Evolutionary conservation across 37 sponge, comb jelly and placozoan genomes (phyloP).

Genomic region (Hexactinellida sp.): DNA sequence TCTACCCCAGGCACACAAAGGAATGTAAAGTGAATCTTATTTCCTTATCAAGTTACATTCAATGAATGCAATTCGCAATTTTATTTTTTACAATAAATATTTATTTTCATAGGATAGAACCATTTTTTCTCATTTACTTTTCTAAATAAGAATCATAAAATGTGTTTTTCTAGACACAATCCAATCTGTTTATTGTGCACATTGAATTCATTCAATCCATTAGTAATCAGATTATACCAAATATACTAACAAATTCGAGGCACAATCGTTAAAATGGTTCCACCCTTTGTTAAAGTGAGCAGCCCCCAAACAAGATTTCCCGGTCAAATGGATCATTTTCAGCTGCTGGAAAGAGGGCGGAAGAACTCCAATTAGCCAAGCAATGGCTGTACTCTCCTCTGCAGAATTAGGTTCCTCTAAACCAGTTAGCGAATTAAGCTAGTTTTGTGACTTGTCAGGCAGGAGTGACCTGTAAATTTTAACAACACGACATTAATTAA

Average conservation of each 20-base stretch:
- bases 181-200: too few species aligned
- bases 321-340: neutral
- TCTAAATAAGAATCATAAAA: too few species aligned
- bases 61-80: neutral
- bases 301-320: too few species aligned
- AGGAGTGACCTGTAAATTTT: slow-evolving; percentile 12
- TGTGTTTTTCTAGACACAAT: too few species aligned
- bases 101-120: too few species aligned
- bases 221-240: too few species aligned
- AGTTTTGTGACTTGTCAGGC: neutral
- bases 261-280: too few species aligned
- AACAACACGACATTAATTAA: neutral
- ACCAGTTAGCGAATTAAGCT: slow-evolving; percentile 10
- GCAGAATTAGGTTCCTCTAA: neutral
- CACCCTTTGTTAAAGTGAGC: too few species aligned
- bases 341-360: neutral
- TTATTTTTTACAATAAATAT: too few species aligned
- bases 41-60: neutral
- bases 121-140: too few species aligned
- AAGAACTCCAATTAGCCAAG: neutral
- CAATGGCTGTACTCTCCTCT: neutral
- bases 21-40: neutral
- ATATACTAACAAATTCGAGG: too few species aligned
- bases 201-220: too few species aligned
- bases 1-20: neutral